Base-by-base conservation (phyloP, 35 echinoderm and acorn worm species). In the Nesometra sesokonis region DNA sequence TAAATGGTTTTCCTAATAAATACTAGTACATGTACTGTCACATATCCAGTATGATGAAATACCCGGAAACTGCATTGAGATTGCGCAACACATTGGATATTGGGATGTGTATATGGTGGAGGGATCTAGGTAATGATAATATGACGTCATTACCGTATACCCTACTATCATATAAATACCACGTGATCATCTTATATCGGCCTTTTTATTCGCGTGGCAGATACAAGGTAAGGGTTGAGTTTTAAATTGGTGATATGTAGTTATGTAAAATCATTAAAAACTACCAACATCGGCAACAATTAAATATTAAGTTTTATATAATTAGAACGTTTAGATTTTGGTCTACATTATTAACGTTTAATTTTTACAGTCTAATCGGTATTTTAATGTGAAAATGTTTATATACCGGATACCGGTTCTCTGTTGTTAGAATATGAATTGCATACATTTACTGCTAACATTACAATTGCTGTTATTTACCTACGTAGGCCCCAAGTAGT, bases 121-220 rank as follows among this genome's bases (percentile, higher is more conserved):
- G 81, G 81, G 81, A 30, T 83, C 34, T 5, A 31, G 15, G 15
- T 0, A 30, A 83, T 83, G 34, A 29, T 3, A 5, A 39, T 5
- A 34, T 83, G 81, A 83, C 81, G 81, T 83, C 81, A 83, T 83
- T 83, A 30, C 37, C 3, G 7, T 11, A 31, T 37, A 35, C 81
- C 81, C 81, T 39, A 17, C 13, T 9, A 27, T 13, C 34, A 38
- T 83, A 83, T 83, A 83, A 38, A 83, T 83, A 83, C 81, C 81
- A 83, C 81, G 81, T 83, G 81, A 83, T 38, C 27, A 23, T 11
- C 81, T 0, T 30, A 38, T 37, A 9, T 36, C 81, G 13, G 33
- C 35, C 81, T 83, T 38, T 83, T 83, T 37, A 37, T 83, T 37
- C 81, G 34, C 81, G 81, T 83, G 81, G 81, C 81, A 37, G 13